Base-by-base conservation (phyloP, 37 sponge, comb jelly and placozoan species). In the Spongilla lacustris region DNA sequence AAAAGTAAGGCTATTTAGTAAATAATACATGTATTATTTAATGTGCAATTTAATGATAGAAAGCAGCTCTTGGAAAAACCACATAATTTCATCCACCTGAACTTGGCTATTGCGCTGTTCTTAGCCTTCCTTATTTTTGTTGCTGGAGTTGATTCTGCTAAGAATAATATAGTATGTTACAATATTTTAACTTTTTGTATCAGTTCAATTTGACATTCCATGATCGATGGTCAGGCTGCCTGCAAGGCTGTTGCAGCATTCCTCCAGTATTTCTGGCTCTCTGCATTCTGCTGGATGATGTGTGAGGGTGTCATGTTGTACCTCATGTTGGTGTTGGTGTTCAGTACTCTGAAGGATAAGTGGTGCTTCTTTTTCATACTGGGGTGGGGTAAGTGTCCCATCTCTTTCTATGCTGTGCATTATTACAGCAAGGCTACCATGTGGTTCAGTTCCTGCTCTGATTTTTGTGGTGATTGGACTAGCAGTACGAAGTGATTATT, bases 41-140 rank as follows among this genome's bases (percentile, higher is more conserved):
- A n/a, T n/a, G n/a, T n/a, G n/a, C n/a, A n/a, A n/a, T n/a, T n/a
- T 58, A 14, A 4, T 67, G 6, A 30, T 68, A 91, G 92, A 69
- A 66, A 74, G 25, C 73, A 87, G 35, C 41, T 88, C 77, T 69
- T 81, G 14, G 71, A n/a, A 34, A 68, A 69, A 21, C 83, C 82
- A 2, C 84, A 86, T 27, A 82, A 87, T 71, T 91, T 91, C 58
- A 76, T 91, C 37, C 92, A 91, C 75, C 76, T 91, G 23, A 91
- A 91, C 66, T 84, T 91, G 35, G 69, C 92, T 68, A 78, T 83
- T 25, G 46, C 84, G 9, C 81, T 91, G 58, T 73, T 87, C 2
- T 24, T 83, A 48, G 92, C 79, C 31, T 83, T 82, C 66, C 32
- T 83, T 17, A 4, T 84, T 0, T 91, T 91, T 83, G 80, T 83